Conservation (phyloP, 2,888 invertebrate genomes). For the Priocnemis perturbator region DNA sequence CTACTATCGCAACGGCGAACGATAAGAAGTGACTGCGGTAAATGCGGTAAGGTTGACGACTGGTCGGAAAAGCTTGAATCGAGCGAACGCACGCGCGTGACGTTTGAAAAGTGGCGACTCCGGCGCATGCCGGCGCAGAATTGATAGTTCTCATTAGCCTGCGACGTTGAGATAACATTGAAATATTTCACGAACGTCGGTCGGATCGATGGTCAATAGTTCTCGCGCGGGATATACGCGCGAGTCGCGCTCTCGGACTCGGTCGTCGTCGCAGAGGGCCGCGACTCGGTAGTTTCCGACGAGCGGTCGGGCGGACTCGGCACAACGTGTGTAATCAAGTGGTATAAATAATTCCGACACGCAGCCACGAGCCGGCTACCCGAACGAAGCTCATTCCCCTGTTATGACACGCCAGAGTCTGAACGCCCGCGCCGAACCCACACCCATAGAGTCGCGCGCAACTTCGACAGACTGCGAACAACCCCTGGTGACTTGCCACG, state of each 20-base stretch:
- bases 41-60: no score
- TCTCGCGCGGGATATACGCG: conserved; percentile 1
- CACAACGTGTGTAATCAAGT: conserved; percentile 68
- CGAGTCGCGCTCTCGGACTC: not conserved
- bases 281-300: conserved; percentile 59
- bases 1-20: no score
- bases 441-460: conserved; percentile 16
- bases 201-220: conserved; percentile 39
- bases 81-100: no score
- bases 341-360: conserved; percentile 70
- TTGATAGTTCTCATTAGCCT: conserved; percentile 38
- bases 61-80: no score
- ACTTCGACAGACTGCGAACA: conserved; percentile 10
- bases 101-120: no score
- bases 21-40: no score
- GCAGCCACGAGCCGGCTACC: conserved; percentile 62
- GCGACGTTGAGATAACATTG: conserved; percentile 39
- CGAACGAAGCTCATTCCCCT: conserved; percentile 58
- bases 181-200: conserved; percentile 38
- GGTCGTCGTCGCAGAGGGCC: not conserved
- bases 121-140: no score
- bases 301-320: conserved; percentile 48
- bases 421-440: conserved; percentile 39
- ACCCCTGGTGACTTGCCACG: conserved; percentile 5
- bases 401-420: conserved; percentile 59